phyloP scores from a whole-genome alignment of 1,140 invertebrate species.

The Nixonia krombeini region DNA sequence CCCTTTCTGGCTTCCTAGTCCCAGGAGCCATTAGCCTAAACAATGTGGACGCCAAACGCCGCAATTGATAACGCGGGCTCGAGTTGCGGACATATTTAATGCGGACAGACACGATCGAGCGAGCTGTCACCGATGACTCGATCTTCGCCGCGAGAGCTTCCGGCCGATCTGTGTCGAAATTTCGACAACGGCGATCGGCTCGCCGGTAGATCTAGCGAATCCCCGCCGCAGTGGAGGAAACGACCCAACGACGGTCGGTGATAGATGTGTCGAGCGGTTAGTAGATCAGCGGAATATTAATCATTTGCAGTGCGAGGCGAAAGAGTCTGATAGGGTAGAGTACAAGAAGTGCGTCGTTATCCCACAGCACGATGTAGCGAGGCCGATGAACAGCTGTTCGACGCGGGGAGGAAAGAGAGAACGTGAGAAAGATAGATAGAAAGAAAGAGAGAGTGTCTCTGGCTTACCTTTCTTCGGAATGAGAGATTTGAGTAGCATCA shows the following conservation, averaged over 20 bases:
- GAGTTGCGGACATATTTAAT: slow-evolving; percentile 28
- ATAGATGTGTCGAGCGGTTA: slow-evolving; percentile 58
- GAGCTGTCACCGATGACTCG: no score
- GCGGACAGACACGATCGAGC: slow-evolving; percentile 12
- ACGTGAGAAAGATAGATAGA: slow-evolving; percentile 31
- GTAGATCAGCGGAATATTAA: slow-evolving; percentile 61
- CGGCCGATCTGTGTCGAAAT: no score
- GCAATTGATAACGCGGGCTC: slow-evolving; percentile 60
- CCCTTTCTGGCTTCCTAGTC: slow-evolving; percentile 56
- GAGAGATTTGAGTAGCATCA: slow-evolving; percentile 96
- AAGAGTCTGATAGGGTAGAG: slow-evolving; percentile 47
- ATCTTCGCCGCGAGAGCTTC: no score
- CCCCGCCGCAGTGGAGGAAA: slow-evolving; percentile 22
- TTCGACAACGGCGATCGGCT: no score
- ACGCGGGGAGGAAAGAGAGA: slow-evolving; percentile 19
- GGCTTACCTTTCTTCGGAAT: slow-evolving; percentile 98
- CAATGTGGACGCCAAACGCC: slow-evolving; percentile 69
- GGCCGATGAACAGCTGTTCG: neutral
- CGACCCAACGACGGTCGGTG: slow-evolving; percentile 16
- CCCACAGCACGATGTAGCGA: slow-evolving; percentile 2
- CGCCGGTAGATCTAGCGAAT: slow-evolving; percentile 15
- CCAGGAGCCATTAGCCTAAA: slow-evolving; percentile 68
- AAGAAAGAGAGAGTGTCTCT: slow-evolving; percentile 24
- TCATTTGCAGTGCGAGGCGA: slow-evolving; percentile 65
- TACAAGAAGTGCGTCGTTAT: slow-evolving; percentile 24